Percentiles rank a stretch among this genome's conserved stretches.
Conservation (phyloP, 2,113 vertebrate genomes). For the Dipodomys stephensi region DNA sequence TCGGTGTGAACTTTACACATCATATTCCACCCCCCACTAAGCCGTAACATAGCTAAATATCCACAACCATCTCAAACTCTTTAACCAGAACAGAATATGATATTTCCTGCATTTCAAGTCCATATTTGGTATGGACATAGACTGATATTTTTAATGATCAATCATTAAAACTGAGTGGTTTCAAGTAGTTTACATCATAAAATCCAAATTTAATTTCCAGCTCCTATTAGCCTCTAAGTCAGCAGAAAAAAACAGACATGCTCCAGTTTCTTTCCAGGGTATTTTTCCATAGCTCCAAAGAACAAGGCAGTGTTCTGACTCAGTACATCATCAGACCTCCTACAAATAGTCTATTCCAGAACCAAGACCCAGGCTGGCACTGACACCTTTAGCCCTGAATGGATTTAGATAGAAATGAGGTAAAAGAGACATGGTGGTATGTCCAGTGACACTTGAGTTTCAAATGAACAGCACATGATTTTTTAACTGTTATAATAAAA, state of each 20-base stretch:
- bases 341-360: neutral
- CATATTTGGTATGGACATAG: neutral
- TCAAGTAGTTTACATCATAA: neutral
- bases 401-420: neutral
- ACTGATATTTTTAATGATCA: neutral
- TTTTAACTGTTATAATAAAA: neutral
- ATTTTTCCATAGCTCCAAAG: neutral
- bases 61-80: neutral
- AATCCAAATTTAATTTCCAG: conserved; percentile 14
- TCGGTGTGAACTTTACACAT: neutral
- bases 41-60: neutral
- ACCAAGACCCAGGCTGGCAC: neutral
- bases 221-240: neutral
- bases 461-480: neutral
- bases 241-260: neutral
- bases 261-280: neutral
- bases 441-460: neutral
- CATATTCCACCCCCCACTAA: neutral
- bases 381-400: neutral
- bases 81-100: neutral
- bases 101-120: neutral
- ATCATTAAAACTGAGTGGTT: neutral
- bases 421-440: neutral
- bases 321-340: neutral
- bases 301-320: neutral